phyloP scores from a whole-genome alignment of 2,888 invertebrate genomes.

The Lepidocyrtoides sp. region DNA sequence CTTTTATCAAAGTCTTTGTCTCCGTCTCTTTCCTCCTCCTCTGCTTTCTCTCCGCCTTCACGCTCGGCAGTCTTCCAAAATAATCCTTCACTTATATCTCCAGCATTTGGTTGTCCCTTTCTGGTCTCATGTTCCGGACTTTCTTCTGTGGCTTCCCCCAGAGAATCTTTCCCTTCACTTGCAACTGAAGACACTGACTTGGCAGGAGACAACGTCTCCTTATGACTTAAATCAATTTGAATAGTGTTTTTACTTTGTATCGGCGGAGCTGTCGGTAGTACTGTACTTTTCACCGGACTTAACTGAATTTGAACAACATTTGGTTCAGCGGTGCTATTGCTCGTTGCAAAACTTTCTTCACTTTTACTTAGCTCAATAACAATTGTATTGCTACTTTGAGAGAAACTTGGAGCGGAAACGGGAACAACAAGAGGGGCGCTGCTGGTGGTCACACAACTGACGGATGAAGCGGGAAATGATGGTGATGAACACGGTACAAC shows the following conservation, averaged over 20 bases:
- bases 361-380: slow-evolving; percentile 74
- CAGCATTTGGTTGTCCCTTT: slow-evolving; percentile 91
- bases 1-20: slow-evolving; percentile 62
- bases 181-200: slow-evolving; percentile 85
- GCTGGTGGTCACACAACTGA: background rate
- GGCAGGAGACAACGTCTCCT: slow-evolving; percentile 62
- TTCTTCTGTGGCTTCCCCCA: slow-evolving; percentile 52
- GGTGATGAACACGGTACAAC: background rate
- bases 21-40: slow-evolving; percentile 38
- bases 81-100: slow-evolving; percentile 87
- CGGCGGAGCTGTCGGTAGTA: slow-evolving; percentile 39
- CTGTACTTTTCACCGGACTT: slow-evolving; percentile 69
- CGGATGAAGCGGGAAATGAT: slow-evolving; percentile 19
- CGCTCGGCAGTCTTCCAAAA: slow-evolving; percentile 86
- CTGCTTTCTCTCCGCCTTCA: slow-evolving; percentile 56
- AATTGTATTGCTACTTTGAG: slow-evolving; percentile 73
- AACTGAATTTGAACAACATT: slow-evolving; percentile 69
- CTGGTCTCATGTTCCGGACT: slow-evolving; percentile 90
- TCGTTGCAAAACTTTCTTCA: slow-evolving; percentile 41
- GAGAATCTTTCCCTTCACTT: slow-evolving; percentile 87
- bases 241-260: slow-evolving; percentile 69
- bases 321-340: background rate
- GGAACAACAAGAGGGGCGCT: slow-evolving; percentile 11
- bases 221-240: slow-evolving; percentile 76
- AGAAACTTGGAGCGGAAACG: slow-evolving; percentile 52